phyloP scores from a whole-genome alignment of 1,140 invertebrate species.

The Magallana ariakensis region DNA sequence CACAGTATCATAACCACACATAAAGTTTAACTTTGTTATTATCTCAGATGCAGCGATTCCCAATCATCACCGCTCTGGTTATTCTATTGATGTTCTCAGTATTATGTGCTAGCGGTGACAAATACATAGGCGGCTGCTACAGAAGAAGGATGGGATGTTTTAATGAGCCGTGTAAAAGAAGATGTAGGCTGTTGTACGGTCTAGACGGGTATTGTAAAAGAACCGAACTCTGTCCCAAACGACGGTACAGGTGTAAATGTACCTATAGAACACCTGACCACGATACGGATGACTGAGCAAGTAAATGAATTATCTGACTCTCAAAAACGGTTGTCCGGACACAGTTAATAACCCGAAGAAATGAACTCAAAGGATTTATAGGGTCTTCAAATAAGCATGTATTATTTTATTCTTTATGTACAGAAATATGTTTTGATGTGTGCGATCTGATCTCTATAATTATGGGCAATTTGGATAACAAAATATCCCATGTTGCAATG shows the following conservation, averaged over 20 bases:
- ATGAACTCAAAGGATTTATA: too few relatives aligned
- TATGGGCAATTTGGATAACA: too few relatives aligned
- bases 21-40: background rate
- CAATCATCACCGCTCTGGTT: background rate
- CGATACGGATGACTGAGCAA: too few relatives aligned
- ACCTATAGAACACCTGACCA: background rate
- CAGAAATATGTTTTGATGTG: too few relatives aligned
- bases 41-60: background rate
- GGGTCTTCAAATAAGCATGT: too few relatives aligned
- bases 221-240: background rate
- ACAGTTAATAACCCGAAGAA: too few relatives aligned
- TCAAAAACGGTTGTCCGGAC: too few relatives aligned
- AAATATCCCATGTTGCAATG: too few relatives aligned
- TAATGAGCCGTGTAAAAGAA: conserved; percentile 10
- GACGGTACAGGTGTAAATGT: background rate
- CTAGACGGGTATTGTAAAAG: background rate
- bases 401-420: too few relatives aligned
- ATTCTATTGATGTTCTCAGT: background rate
- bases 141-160: conserved; percentile 13
- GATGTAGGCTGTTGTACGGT: background rate
- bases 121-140: background rate
- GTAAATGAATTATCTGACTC: too few relatives aligned
- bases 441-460: too few relatives aligned
- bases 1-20: too few relatives aligned
- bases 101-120: background rate